Conservation (phyloP, 2,888 invertebrate species). For the Eupithecia subumbrata region DNA sequence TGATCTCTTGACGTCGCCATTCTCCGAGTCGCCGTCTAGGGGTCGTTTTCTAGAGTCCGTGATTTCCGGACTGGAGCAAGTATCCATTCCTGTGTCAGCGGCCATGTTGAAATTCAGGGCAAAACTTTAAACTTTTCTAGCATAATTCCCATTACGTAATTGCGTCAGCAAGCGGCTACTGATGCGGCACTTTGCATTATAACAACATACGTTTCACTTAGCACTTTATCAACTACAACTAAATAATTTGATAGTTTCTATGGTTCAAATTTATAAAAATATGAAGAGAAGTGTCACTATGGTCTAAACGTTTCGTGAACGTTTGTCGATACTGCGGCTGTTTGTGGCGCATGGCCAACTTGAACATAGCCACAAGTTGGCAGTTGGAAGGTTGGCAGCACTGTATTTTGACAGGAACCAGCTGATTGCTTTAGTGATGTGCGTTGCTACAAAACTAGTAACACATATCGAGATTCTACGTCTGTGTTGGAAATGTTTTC, state of each 20-base stretch:
- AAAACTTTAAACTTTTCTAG: slow-evolving; percentile 83
- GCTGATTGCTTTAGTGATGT: slow-evolving; percentile 74
- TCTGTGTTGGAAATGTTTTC: background rate
- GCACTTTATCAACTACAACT: slow-evolving; percentile 78
- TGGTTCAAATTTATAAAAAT: slow-evolving; percentile 75
- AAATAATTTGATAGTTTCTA: slow-evolving; percentile 70
- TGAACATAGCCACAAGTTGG: slow-evolving; percentile 67
- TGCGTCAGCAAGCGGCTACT: slow-evolving; percentile 75
- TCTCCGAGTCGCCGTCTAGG: slow-evolving; percentile 93
- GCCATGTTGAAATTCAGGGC: slow-evolving; percentile 90
- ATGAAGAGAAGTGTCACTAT: slow-evolving; percentile 79
- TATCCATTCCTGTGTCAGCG: slow-evolving; percentile 96
- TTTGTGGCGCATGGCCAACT: slow-evolving; percentile 73
- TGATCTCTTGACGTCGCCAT: slow-evolving; percentile 94
- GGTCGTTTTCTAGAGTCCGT: slow-evolving; percentile 95
- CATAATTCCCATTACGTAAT: slow-evolving; percentile 85
- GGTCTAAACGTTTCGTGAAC: slow-evolving; percentile 81
- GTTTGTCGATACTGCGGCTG: slow-evolving; percentile 78
- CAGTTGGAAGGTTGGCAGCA: slow-evolving; percentile 62
- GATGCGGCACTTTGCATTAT: slow-evolving; percentile 78
- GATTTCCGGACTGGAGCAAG: slow-evolving; percentile 96
- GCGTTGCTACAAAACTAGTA: background rate
- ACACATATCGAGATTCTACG: background rate
- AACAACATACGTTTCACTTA: slow-evolving; percentile 76
- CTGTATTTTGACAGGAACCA: slow-evolving; percentile 76